Evolutionary conservation across 2,888 invertebrate species (phyloP), one percentile per base, ranked within the genome.

Genomic region (Cryptophagus acutangulus): DNA sequence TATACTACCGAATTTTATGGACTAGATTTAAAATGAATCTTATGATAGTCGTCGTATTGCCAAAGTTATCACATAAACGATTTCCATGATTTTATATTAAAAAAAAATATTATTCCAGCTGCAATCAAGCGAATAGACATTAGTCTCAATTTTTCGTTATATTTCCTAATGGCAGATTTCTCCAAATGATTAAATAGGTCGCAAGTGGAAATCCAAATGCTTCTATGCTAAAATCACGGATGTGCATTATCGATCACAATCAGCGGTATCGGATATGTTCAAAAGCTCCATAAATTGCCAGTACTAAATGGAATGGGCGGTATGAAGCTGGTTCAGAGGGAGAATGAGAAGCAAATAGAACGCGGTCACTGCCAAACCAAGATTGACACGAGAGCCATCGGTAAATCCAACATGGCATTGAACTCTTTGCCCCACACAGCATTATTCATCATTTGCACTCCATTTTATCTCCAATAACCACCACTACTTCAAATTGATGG

Each of bases 201-300:
- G n/a, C n/a, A n/a, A n/a, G n/a, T n/a, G n/a, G 36, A 40, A 39
- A 16, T 30, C 36, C 13, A n/a, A n/a, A n/a, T n/a, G n/a, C n/a
- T n/a, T n/a, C n/a, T n/a, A 24, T 10, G 35, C 8, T 37, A 36
- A 45, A 48, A 48, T 20, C 24, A n/a, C 24, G n/a, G n/a, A 20
- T 42, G 41, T 38, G 43, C 36, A 41, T 45, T 46, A 48, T 48
- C 46, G 51, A 51, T 51, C 48, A 48, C 48, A 41, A 49, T 45
- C 43, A 43, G 38, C 43, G 39, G 38, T 34, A 46, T 48, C 45
- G 44, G 44, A 45, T 41, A 41, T 41, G 47, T 35, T 50, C 46
- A 42, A 46, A 46, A 45, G 45, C 48, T 44, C 38, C 44, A 45
- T 48, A 48, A 48, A 48, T 48, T 48, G 43, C 38, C 17, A 35